Evolutionary conservation across 1,140 invertebrate genomes (phyloP), one percentile per base, ranked within the genome.

Genomic region (Chlorops oryzae): DNA sequence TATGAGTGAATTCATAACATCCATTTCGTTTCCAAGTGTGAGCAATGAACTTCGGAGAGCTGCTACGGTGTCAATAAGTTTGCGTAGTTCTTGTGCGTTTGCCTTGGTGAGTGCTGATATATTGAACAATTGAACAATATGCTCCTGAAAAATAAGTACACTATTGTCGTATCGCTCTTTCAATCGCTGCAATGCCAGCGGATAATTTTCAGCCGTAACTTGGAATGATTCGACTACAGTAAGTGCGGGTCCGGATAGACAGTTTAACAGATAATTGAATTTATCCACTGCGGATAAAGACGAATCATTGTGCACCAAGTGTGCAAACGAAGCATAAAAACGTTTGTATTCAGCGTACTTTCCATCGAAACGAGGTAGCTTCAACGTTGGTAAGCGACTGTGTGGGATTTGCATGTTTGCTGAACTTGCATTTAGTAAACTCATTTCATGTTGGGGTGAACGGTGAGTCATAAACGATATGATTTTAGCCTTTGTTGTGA

Each of bases 121-220:
- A 35, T n/a, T 37, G 15, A 47, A 47, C 15, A 47, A 23, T 13
- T 17, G 20, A 24, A 2, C 20, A 15, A 47, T 39, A 47, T 47
- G 35, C 18, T 47, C 46, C 9, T 22, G 23, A 27, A 38, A 47
- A 15, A 39, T 47, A 10, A 39, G 35, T 10, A 47, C 35, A 18
- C 28, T 47, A 12, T 47, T 47, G 10, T 47, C 46, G 13, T 47
- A 39, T n/a, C 46, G 35, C 15, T 47, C 46, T 37, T 47, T 39
- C 9, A 47, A 24, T 39, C 24, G 20, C 10, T 47, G n/a, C 20
- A 47, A 20, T 7, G 46, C 46, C 17, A 38, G 38, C 12, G 34
- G 21, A 39, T 47, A 47, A 25, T 47, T 47, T 23, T 47, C 34
- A 9, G 38, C 46, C 2, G 34, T 38, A 18, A 47, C 46, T 13